Evolutionary conservation across 2,888 invertebrate species (phyloP), one percentile per base, ranked within the genome.

Genomic region (Trichogramma dendrolimi): DNA sequence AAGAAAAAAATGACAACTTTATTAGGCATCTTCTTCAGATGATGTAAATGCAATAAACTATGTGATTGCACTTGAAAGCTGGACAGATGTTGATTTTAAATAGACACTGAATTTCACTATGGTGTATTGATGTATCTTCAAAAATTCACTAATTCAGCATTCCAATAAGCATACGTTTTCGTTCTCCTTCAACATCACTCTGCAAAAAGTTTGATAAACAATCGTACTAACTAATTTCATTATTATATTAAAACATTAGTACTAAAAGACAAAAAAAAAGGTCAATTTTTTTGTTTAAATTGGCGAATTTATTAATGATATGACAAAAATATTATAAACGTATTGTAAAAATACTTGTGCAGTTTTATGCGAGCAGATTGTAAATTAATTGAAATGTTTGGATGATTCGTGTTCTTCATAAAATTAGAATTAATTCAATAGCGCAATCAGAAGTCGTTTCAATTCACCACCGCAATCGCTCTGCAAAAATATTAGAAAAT

Each of bases 401-500:
- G 52, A 58, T 65, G 60, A 57, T 55, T 65, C 53, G 61, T 54
- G 65, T 71, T 69, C 70, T 55, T 67, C 60, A 67, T 60, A 62
- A 62, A 66, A 64, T 68, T 64, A 58, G 67, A 65, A 71, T 75
- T 76, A 79, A 74, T 74, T 71, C 72, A 77, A 71, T 67, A 79
- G 69, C 64, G 75, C 69, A 68, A 78, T 75, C 72, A 79, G 73
- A 71, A 78, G 77, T 67, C 71, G 70, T 73, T 79, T 79, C 70
- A 75, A 74, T 63, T 78, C 78, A 59, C 71, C 74, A 71, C 76
- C 66, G 78, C 79, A 79, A 75, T 78, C 78, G 68, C 72, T 76
- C 79, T 79, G 79, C 59, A 79, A 79, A 73, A 63, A 62, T 59
- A 60, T 53, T 62, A 62, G 64, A 66, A 71, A 71, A 58, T 70